phyloP scores from a whole-genome alignment of 2,888 invertebrate species.

The Pilophorus perplexus region DNA sequence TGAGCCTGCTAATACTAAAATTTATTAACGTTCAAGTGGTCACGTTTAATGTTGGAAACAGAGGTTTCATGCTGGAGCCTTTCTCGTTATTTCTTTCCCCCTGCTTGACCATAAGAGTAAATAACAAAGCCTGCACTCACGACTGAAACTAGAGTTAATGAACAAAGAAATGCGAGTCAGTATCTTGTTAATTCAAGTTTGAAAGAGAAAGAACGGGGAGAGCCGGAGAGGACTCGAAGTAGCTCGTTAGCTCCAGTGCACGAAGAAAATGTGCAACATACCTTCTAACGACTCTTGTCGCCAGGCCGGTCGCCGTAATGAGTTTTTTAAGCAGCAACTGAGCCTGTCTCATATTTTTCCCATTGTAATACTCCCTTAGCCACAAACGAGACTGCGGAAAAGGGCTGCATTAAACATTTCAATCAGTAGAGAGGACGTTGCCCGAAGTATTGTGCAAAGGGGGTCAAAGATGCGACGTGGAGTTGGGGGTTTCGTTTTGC shows the following conservation, averaged over 20 bases:
- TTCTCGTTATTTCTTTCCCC: no score
- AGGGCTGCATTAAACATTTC: slow-evolving; percentile 19
- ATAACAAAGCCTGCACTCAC: no score
- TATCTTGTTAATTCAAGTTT: slow-evolving; percentile 11
- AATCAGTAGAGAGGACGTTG: no score
- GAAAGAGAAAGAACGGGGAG: slow-evolving; percentile 16
- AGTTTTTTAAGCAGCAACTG: slow-evolving; percentile 24
- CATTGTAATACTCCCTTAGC: slow-evolving; percentile 15
- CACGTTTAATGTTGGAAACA: no score
- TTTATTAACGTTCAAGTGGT: no score
- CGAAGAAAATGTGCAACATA: slow-evolving; percentile 30
- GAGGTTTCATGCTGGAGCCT: no score
- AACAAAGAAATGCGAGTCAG: slow-evolving; percentile 3
- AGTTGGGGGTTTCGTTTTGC: no score
- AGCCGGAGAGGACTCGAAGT: slow-evolving; percentile 16
- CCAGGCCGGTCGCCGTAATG: slow-evolving; percentile 17
- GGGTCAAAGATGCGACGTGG: no score
- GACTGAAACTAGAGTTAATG: not conserved
- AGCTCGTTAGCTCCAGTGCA: slow-evolving; percentile 17
- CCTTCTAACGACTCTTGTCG: slow-evolving; percentile 29
- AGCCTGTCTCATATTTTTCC: not conserved
- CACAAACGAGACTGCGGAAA: not conserved
- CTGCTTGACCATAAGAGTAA: no score
- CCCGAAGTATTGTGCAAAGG: no score
- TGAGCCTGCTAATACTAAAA: no score